A percentile compares a stretch with the other conserved stretches of the same genome.
Conservation (phyloP, 2,797 vertebrate species). For the Sarcophilus harrisii region DNA sequence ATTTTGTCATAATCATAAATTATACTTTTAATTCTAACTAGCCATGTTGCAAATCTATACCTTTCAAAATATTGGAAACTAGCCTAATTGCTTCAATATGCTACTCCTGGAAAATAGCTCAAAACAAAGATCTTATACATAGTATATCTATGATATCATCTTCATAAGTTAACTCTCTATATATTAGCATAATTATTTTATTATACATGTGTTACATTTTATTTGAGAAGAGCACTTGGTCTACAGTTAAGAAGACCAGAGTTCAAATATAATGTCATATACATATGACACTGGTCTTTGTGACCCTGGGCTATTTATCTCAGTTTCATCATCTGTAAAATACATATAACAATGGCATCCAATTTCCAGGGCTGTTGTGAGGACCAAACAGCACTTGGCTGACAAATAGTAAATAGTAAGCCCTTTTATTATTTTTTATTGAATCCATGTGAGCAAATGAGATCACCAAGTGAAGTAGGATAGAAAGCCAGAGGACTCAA, state of each 20-base stretch:
- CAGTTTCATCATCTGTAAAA: background rate
- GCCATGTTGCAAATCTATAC: constrained; percentile 53
- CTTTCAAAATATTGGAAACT: constrained; percentile 54
- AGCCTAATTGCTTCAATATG: background rate
- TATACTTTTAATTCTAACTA: background rate
- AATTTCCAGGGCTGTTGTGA: background rate
- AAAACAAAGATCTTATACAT: background rate
- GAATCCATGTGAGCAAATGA: background rate
- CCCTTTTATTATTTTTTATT: background rate
- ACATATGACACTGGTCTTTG: background rate
- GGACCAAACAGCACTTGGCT: background rate
- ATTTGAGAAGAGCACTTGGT: background rate
- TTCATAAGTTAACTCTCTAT: background rate
- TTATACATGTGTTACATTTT: too few species aligned
- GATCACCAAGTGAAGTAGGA: too few species aligned
- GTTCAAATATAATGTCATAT: background rate
- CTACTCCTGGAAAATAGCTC: background rate
- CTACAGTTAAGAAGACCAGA: background rate
- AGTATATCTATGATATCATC: background rate
- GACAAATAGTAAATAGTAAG: too few species aligned
- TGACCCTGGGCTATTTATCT: background rate
- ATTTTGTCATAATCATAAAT: background rate
- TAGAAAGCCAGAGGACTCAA: too few species aligned
- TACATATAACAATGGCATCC: background rate
- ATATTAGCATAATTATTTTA: too few species aligned